Base-by-base conservation (phyloP, 2,113 vertebrate genomes). In the Pelmatolapia mariae region DNA sequence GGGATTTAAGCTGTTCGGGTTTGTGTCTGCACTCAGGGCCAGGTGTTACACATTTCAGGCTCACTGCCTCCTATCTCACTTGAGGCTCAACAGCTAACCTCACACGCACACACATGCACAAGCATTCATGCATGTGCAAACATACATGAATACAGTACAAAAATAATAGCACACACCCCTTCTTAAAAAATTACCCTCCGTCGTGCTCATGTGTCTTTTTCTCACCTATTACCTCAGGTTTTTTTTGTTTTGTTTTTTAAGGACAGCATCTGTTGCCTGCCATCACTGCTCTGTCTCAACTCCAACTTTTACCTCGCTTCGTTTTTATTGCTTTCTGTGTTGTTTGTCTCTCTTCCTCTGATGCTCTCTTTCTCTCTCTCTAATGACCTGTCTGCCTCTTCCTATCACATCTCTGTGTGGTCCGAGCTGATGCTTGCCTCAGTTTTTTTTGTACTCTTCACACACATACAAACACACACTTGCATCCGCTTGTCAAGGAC, bases 11-110 rank as follows among this genome's bases (percentile, higher is more conserved):
- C 78, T 63, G 85, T 50, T 80, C 16, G 33, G 82, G 36, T 88
- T 36, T 89, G 84, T 81, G 91, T 81, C 22, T 59, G 81, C 80
- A 82, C 86, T 88, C 80, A 59, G 86, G 22, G 92, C 87, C 92
- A 94, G 93, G 94, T 95, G 94, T 84, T 90, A 16, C 71, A 76
- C 59, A 83, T 93, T 94, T 95, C 82, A 93, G 73, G 85, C 86
- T 90, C 68, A 53, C 86, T 92, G 93, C 83, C 38, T 57, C 68
- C 80, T 26, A n/a, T 86, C 81, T 82, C 85, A 89, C 76, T 83
- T 6, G 40, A 85, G 84, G 91, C 81, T 86, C 78, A 81, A 54
- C 40, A 81, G 45, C 82, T 80, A 59, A 84, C 47, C 78, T 38
- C 50, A 36, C 38, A 38, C 8, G 16, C 85, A 82, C 47, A 61